phyloP scores from a whole-genome alignment of 2,797 vertebrate genomes.

The Steatocranus sp. region DNA sequence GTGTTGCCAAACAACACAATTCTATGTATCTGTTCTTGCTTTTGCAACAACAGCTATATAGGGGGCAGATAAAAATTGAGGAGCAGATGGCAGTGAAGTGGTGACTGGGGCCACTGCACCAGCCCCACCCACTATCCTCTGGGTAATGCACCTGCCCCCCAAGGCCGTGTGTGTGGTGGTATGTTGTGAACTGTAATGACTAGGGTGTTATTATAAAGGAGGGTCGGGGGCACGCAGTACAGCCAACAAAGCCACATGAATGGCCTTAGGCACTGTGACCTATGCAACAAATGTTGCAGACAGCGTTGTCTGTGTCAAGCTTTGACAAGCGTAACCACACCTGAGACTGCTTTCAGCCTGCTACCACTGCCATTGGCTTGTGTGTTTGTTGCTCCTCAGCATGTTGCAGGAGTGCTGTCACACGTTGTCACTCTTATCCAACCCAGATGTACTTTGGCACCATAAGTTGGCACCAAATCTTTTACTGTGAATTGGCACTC shows the following conservation, averaged over 20 bases:
- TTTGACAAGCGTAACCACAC: not conserved
- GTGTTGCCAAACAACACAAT: not conserved
- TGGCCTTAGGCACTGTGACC: not conserved
- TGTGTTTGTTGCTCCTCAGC: not conserved
- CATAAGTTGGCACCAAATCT: not conserved
- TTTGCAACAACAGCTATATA: not conserved
- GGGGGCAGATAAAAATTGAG: not conserved
- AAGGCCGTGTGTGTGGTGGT: not conserved
- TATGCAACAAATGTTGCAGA: not conserved
- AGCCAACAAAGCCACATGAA: not conserved
- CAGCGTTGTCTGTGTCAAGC: not conserved
- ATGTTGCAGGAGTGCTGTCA: not conserved
- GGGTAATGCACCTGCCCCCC: not conserved
- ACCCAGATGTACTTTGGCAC: not conserved
- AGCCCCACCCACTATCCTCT: not conserved
- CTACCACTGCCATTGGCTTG: not conserved
- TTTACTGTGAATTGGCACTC: not conserved
- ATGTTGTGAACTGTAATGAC: not conserved
- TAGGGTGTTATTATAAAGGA: not conserved
- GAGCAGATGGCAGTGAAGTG: not conserved
- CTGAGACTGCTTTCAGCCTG: not conserved
- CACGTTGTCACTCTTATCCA: not conserved
- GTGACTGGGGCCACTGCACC: not conserved
- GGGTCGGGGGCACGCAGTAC: accelerated
- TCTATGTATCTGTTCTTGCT: not conserved